Evolutionary conservation across 2,888 invertebrate species (phyloP).

Genomic region (Lissocephala sabroskyi): DNA sequence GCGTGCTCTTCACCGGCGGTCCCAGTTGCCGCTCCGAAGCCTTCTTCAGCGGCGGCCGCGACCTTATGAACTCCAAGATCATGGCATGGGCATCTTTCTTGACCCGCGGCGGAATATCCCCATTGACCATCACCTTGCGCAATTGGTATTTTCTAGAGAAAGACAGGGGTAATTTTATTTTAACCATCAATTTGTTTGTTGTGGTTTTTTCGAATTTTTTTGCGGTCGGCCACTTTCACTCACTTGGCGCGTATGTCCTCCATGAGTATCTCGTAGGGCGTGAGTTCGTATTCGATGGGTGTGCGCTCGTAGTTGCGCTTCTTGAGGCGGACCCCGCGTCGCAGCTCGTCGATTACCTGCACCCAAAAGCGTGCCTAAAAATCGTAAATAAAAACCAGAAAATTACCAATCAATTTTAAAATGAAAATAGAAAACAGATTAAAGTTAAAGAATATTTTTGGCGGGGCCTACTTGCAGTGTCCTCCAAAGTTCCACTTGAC

Average conservation of each 20-base stretch:
- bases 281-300: constrained; percentile 92
- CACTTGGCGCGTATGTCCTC: constrained; percentile 91
- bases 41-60: constrained; percentile 93
- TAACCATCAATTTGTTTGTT: constrained; percentile 5
- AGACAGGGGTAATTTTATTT: constrained; percentile 19
- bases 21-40: constrained; percentile 88
- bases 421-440: too few species aligned
- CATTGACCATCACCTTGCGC: constrained; percentile 88
- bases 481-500: constrained; percentile 83
- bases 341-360: constrained; percentile 92
- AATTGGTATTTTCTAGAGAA: constrained; percentile 84
- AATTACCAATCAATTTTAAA: too few species aligned
- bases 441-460: too few species aligned
- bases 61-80: constrained; percentile 96
- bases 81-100: constrained; percentile 96
- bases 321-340: constrained; percentile 93
- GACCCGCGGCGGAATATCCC: constrained; percentile 85
- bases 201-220: not conserved
- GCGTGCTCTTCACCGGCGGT: constrained; percentile 81
- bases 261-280: constrained; percentile 97
- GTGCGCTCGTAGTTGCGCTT: constrained; percentile 85
- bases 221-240: constrained; percentile 19
- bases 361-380: constrained; percentile 93
- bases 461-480: constrained; percentile 84
- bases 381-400: too few species aligned